Evolutionary conservation across 2,113 vertebrate genomes (phyloP), one percentile per base, ranked within the genome.

Genomic region (Ia io): DNA sequence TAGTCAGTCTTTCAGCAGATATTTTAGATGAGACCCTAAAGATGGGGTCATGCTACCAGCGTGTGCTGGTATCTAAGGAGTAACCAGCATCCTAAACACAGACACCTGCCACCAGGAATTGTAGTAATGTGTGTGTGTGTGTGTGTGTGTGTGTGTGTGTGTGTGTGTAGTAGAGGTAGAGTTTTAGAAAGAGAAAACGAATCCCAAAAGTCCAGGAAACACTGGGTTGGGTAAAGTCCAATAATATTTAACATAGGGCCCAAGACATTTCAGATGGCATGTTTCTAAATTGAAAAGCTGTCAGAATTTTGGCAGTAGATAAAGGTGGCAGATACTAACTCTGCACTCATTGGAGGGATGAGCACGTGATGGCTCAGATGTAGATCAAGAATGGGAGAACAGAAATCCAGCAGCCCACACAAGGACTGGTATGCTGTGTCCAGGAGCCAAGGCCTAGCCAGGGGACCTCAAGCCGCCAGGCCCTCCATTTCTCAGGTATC

Each of bases 181-280:
- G 28, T 73, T 90, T 87, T 69, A 93, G 20, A 95, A 89, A 73
- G 25, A 59, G 23, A 79, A 84, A 63, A 28, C 2, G 18, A 49
- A 74, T 69, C 9, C 40, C 42, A 7, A 42, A 59, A 69, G 17
- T 77, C 47, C 35, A 67, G 59, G 8, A 30, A 92, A 78, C 16
- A 59, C 7, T 37, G 20, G 12, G n/a, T 37, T 85, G 59, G 20
- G 18, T 30, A 18, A 93, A 90, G 22, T 53, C 37, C 63, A 51
- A 37, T 59, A 65, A 76, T 40, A 79, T 35, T 74, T 40, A 91
- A 20, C 42, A 76, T 10, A 37, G 42, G 63, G 9, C 35, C n/a
- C 44, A n/a, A 67, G 42, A 61, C 12, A 79, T 56, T 84, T 78
- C 17, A 69, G 44, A 90, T n/a, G 28, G 47, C 2, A 16, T 61